Evolutionary conservation across 2,113 vertebrate species (phyloP), one percentile per base, ranked within the genome.

Genomic region (Labeo rohita): DNA sequence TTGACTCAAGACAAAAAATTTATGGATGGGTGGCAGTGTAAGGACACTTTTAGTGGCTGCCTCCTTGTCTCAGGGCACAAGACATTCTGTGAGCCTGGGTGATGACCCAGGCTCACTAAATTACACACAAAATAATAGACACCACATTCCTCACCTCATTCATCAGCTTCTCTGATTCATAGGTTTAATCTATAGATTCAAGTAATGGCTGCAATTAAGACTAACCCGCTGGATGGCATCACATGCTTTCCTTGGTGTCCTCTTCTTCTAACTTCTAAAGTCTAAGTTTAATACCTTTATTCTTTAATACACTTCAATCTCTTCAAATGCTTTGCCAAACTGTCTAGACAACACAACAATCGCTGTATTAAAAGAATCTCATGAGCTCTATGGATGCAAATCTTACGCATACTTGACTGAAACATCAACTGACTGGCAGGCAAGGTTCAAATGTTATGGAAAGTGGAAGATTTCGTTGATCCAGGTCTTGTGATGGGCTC

Each of bases 401-500:
- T 28, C 28, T 28, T 18, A 63, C 59, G 36, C 13, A 50, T 28
- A 47, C 18, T 28, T 12, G 12, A 76, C 47, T 15, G 73, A 28
- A 50, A 59, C 18, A 61, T 43, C 23, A 66, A 50, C 59, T 23
- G 84, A 52, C 73, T 61, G n/a, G 59, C 73, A 72, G 86, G 28
- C 52, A 47, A 50, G 28, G 47, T n/a, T 72, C 13, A 65, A 34
- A 11, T 76, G 34, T 61, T 45, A 56, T 8, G 23, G 28, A 68
- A 7, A 59, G 47, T 13, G 21, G 23, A 52, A 80, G 21, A 65
- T 80, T 82, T 68, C 8, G 28, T 39, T 82, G 80, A 45, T 70
- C 63, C 80, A 79, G 84, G 80, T 86, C 87, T 66, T 81, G 82
- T 88, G 87, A 88, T 78, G 21, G 43, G 21, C 84, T 70, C 43